Evolutionary conservation across 1,140 invertebrate genomes (phyloP).

Genomic region (Drosophila kikkawai): DNA sequence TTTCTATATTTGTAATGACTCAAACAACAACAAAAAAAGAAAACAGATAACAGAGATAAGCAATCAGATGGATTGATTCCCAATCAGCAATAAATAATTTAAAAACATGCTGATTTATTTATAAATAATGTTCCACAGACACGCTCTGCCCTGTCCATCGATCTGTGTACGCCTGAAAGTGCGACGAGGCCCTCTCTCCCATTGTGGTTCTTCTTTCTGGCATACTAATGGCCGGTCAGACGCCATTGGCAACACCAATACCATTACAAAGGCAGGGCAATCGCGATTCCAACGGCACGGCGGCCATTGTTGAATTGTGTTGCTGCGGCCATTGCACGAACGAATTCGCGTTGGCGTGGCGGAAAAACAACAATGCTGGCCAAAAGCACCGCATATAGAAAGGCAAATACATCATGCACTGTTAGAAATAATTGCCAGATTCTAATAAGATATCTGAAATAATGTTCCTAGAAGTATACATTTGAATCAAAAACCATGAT

Average conservation of each 20-base stretch:
- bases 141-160: slow-evolving; percentile 20
- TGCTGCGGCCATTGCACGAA: slow-evolving; percentile 60
- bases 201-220: slow-evolving; percentile 23
- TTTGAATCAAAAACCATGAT: no score
- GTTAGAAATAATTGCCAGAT: neutral
- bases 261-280: slow-evolving; percentile 36
- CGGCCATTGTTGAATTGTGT: slow-evolving; percentile 51
- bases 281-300: slow-evolving; percentile 21
- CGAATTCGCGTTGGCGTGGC: slow-evolving; percentile 66
- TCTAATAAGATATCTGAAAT: neutral
- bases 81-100: slow-evolving; percentile 46
- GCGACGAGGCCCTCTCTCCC: slow-evolving; percentile 14
- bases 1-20: neutral
- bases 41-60: neutral
- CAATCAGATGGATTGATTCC: slow-evolving; percentile 37
- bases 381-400: slow-evolving; percentile 14
- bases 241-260: slow-evolving; percentile 67
- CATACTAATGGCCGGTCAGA: slow-evolving; percentile 71
- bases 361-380: slow-evolving; percentile 31
- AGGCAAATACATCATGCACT: slow-evolving; percentile 11
- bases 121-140: slow-evolving; percentile 50
- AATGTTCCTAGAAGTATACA: neutral
- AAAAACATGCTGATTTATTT: slow-evolving; percentile 37
- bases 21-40: neutral
- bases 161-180: slow-evolving; percentile 22